phyloP scores from a whole-genome alignment of 2,797 vertebrate genomes.

The Leuciscus waleckii region DNA sequence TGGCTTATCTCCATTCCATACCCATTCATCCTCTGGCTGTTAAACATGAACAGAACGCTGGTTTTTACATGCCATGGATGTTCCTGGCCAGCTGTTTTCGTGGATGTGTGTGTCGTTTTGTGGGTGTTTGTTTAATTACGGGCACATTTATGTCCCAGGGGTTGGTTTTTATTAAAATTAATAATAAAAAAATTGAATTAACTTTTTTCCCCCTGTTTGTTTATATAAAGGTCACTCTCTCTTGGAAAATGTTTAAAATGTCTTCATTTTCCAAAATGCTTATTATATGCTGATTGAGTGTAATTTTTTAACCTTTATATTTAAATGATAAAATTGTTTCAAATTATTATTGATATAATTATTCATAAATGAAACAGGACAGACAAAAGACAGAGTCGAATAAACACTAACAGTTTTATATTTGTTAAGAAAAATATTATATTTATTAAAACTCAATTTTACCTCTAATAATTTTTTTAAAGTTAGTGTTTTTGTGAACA shows the following conservation, averaged over 20 bases:
- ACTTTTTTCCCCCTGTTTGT: fast-evolving
- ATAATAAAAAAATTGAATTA: neutral
- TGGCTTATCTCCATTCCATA: slow-evolving; percentile 44
- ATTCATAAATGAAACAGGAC: neutral
- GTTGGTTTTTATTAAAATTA: neutral
- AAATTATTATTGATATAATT: neutral
- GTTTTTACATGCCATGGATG: slow-evolving; percentile 71
- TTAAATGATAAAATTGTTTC: neutral
- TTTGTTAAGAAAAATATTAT: neutral
- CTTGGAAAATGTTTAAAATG: no score
- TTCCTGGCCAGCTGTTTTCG: slow-evolving; percentile 52
- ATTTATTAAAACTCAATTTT: neutral
- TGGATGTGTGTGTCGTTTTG: neutral
- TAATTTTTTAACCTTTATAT: neutral
- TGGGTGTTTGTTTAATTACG: neutral
- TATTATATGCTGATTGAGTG: no score
- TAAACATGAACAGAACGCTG: slow-evolving; percentile 47
- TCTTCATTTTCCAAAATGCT: neutral
- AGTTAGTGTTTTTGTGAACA: neutral
- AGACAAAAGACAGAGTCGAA: neutral
- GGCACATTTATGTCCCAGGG: neutral
- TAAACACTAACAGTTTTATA: neutral
- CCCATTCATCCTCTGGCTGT: slow-evolving; percentile 42
- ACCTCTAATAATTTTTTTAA: neutral
- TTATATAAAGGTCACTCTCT: neutral